A percentile compares a stretch with the other conserved stretches of the same genome.
Evolutionary conservation across 2,888 invertebrate species (phyloP).

Genomic region (Drosophila falleni): DNA sequence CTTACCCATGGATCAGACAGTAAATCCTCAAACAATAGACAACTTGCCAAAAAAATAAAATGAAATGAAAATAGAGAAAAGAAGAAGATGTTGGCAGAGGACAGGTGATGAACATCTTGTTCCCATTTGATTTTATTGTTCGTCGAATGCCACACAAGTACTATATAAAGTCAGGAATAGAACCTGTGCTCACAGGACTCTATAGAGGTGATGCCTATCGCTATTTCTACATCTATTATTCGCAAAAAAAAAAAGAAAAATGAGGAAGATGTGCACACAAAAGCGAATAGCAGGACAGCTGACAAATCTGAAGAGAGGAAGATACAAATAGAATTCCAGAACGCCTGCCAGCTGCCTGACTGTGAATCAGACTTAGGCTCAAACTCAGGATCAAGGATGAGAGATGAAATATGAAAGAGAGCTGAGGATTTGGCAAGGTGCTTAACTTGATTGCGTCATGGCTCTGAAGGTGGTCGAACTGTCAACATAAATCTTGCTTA

Average conservation of each 20-base stretch:
- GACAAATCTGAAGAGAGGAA: slow-evolving; percentile 59
- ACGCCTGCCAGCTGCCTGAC: slow-evolving; percentile 59
- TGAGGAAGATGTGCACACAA: slow-evolving; percentile 48
- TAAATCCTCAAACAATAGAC: slow-evolving; percentile 57
- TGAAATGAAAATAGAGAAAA: slow-evolving; percentile 7
- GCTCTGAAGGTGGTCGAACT: slow-evolving; percentile 30
- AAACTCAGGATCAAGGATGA: slow-evolving; percentile 5
- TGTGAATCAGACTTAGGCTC: slow-evolving; percentile 24
- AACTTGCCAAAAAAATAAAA: slow-evolving; percentile 46
- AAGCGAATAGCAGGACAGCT: slow-evolving; percentile 61
- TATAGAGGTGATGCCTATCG: slow-evolving; percentile 63
- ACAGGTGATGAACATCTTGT: slow-evolving; percentile 73
- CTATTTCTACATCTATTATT: slow-evolving; percentile 64
- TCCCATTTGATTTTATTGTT: slow-evolving; percentile 34
- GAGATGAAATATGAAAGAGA: background rate
- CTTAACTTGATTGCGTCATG: slow-evolving; percentile 67
- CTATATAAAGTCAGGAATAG: slow-evolving; percentile 60
- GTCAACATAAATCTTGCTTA: slow-evolving; percentile 70
- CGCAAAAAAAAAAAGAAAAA: slow-evolving; percentile 56
- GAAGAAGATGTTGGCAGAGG: slow-evolving; percentile 41
- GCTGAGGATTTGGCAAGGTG: slow-evolving; percentile 70
- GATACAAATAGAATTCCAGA: slow-evolving; percentile 33
- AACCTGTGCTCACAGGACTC: slow-evolving; percentile 58
- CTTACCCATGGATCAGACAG: slow-evolving; percentile 38
- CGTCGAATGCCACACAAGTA: slow-evolving; percentile 57